A percentile compares a stretch with the other conserved stretches of the same genome.
These are phyloP conservation scores for Neoitamus cyanurus DNA, from an alignment of 2,888 invertebrate species.

Conservation along the genomic window DNA sequence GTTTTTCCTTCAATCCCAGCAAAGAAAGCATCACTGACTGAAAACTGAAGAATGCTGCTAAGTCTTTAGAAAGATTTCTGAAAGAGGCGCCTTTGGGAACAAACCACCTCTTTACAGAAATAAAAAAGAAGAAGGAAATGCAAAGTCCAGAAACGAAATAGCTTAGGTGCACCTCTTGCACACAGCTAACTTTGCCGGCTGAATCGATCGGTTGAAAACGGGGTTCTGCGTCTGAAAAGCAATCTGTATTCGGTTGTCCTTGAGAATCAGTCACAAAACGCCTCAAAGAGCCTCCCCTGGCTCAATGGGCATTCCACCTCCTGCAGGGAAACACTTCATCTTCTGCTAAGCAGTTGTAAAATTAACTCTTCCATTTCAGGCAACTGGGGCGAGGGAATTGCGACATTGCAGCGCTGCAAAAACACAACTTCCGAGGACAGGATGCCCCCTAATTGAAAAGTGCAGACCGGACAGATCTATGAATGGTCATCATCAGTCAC, in stretches of 20 bases:
- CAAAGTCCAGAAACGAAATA: not conserved
- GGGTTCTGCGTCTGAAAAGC: not conserved
- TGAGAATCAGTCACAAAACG: not conserved
- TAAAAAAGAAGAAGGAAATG: not conserved
- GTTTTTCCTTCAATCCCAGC: no score
- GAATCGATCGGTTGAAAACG: not conserved
- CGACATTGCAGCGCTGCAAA: not conserved
- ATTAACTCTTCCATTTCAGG: not conserved
- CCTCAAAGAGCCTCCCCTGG: not conserved
- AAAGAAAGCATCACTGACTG: not conserved
- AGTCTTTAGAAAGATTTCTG: not conserved
- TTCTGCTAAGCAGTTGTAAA: not conserved
- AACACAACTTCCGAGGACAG: not conserved
- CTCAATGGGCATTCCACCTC: not conserved
- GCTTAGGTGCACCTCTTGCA: not conserved
- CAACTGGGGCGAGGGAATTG: not conserved
- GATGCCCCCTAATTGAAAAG: not conserved
- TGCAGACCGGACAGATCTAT: not conserved
- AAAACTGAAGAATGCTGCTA: not conserved
- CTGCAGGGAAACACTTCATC: not conserved
- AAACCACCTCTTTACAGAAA: not conserved
- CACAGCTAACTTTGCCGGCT: not conserved
- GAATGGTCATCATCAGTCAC: slow-evolving; percentile 23
- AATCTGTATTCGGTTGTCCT: not conserved
- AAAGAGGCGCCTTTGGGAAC: not conserved